These are phyloP conservation scores for Perizoma flavofasciatum DNA, from an alignment of 2,888 invertebrate species.

Conservation along the genomic window DNA sequence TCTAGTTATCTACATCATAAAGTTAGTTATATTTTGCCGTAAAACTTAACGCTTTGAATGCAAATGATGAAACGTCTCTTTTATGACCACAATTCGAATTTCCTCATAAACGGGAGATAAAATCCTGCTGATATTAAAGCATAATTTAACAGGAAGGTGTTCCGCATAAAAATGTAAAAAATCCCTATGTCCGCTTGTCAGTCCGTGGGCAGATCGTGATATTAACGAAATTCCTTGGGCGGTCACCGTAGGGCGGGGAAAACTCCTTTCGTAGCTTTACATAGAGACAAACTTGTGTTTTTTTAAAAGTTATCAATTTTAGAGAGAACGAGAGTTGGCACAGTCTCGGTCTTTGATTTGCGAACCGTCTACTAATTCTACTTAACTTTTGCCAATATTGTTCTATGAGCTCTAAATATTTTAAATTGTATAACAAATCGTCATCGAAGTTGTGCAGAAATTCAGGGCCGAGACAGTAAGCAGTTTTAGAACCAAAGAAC, in stretches of 20 bases:
- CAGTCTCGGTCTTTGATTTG: too few relatives aligned
- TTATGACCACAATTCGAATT: conserved; percentile 26
- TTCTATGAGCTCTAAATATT: too few relatives aligned
- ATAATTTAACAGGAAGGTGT: conserved; percentile 36
- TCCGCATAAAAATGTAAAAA: conserved; percentile 43
- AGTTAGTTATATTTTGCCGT: conserved; percentile 7
- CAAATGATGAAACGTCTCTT: conserved; percentile 8
- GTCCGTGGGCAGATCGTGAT: conserved; percentile 39
- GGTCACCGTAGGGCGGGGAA: conserved; percentile 9
- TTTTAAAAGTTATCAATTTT: too few relatives aligned
- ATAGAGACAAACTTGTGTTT: background rate
- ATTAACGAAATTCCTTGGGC: conserved; percentile 45
- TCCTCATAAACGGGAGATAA: conserved; percentile 24
- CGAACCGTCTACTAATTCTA: too few relatives aligned
- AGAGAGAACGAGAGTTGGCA: too few relatives aligned
- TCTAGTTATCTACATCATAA: background rate
- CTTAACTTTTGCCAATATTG: too few relatives aligned
- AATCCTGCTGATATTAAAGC: conserved; percentile 32
- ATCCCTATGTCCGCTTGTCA: conserved; percentile 39
- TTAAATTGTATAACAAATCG: too few relatives aligned
- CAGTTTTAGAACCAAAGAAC: too few relatives aligned
- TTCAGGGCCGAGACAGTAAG: too few relatives aligned
- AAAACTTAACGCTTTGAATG: conserved; percentile 7
- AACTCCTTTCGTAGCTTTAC: conserved; percentile 3
- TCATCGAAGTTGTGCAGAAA: too few relatives aligned